Base-by-base conservation (phyloP, 2,888 invertebrate species). In the Hydrotaea cyrtoneurina region DNA sequence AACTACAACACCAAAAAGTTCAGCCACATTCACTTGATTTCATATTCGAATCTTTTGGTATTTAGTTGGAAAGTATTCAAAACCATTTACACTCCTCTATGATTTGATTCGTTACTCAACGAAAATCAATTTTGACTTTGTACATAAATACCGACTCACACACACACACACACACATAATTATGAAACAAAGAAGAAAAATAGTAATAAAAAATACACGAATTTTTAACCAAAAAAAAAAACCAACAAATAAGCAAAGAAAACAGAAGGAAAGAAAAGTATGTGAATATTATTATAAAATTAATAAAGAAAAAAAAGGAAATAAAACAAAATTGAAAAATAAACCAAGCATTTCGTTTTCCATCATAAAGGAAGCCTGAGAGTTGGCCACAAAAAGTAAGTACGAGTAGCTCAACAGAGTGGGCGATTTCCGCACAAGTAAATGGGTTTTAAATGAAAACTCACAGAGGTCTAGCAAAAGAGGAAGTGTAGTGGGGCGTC, bases 221-320 rank as follows among this genome's bases (percentile, higher is more conserved):
- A 81, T 84, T 84, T 84, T 84, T 81, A 84, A 84, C 57, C 64
- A 83, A 76, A 2, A 31, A 53, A 75, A 26, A 66, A 80, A 69
- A 53, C 53, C 31, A 55, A 74, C 23, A 39, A 78, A 78, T 76
- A 72, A 74, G 43, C 46, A 64, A 39, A 39, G 7, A 8, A 39
- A 50, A 50, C 50, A 50, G n/a, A 50, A 2, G 50, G 5, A n/a
- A 76, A 69, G 23, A 50, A 53, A 74, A 78, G 50, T 76, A 81
- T 84, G 84, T 84, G 84, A 81, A 84, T 84, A 84, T 66, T 84
- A 80, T 76, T 84, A 84, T 78, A 53, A 84, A 66, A 76, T 59
- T 36, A 79, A 79, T 59, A 84, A 80, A 80, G 43, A 15, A 78
- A 73, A 66, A 64, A 73, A 62, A 62, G 78, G 39, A 75, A 78